Evolutionary conservation across 2,888 invertebrate genomes (phyloP).

Genomic region (Drosophila algonquin): DNA sequence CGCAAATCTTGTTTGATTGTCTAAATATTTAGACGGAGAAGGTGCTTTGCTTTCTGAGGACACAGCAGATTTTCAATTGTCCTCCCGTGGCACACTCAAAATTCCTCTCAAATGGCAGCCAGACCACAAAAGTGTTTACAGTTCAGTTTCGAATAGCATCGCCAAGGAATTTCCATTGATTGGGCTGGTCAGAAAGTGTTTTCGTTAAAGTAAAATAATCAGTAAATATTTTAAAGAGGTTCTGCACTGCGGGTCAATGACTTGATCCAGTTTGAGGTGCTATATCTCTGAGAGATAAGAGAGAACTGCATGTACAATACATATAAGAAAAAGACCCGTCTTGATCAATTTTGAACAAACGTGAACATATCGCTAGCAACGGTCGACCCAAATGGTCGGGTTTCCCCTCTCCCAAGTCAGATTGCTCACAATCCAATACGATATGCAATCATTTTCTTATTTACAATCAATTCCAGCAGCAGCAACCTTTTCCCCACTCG

Average conservation of each 20-base stretch:
- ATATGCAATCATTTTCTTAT: slow-evolving; percentile 40
- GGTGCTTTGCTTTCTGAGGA: background rate
- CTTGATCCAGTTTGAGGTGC: too few relatives aligned
- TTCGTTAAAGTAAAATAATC: background rate
- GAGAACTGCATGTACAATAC: too few relatives aligned
- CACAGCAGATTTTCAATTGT: slow-evolving; percentile 7
- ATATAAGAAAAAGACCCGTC: too few relatives aligned
- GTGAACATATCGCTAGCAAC: too few relatives aligned
- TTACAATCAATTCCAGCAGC: slow-evolving; percentile 38
- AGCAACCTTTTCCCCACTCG: background rate
- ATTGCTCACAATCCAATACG: slow-evolving; percentile 14
- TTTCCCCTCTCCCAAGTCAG: background rate
- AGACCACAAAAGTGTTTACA: slow-evolving; percentile 31
- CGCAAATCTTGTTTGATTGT: slow-evolving; percentile 70
- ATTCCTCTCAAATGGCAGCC: background rate
- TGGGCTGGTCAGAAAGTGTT: background rate
- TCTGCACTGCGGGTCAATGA: too few relatives aligned
- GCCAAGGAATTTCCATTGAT: background rate
- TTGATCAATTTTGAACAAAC: too few relatives aligned
- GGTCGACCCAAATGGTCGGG: too few relatives aligned
- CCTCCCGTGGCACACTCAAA: background rate
- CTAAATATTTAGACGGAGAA: slow-evolving; percentile 60
- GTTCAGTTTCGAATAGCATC: slow-evolving; percentile 7
- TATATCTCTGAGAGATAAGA: too few relatives aligned
- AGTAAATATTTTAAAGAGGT: background rate